A percentile compares a stretch with the other conserved stretches of the same genome.
Conservation (phyloP, 2,888 invertebrate genomes). For the Drosophila gaucha region DNA sequence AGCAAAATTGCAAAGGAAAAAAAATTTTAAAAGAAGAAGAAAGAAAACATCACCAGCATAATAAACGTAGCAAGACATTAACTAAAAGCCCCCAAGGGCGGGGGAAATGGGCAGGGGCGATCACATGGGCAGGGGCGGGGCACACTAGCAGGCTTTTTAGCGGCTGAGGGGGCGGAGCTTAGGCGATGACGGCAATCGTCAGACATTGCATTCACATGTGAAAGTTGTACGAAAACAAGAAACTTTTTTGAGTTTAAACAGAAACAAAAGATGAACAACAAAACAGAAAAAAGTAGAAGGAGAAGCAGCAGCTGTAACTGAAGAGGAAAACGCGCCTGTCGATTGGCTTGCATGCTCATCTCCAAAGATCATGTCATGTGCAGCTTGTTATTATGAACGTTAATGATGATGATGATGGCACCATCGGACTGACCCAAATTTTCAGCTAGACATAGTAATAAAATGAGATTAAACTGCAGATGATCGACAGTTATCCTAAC, state of each 20-base stretch:
- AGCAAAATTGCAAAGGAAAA: constrained; percentile 39
- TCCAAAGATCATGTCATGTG: constrained; percentile 63
- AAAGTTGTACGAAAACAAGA: constrained; percentile 71
- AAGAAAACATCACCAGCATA: constrained; percentile 43
- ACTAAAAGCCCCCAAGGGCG: constrained; percentile 23
- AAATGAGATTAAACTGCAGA: constrained; percentile 16
- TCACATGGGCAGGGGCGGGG: constrained; percentile 9
- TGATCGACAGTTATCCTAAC: constrained; percentile 18
- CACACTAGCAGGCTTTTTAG: constrained; percentile 2
- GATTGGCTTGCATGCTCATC: constrained; percentile 54
- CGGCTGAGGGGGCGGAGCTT: constrained; percentile 4
- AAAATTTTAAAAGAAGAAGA: constrained; percentile 20
- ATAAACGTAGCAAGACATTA: constrained; percentile 57
- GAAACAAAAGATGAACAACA: constrained; percentile 29
- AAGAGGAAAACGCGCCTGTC: constrained; percentile 39
- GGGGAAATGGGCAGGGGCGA: neutral
- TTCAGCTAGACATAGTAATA: constrained; percentile 8
- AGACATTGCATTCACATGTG: constrained; percentile 66
- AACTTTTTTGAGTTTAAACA: constrained; percentile 64
- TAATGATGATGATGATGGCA: constrained; percentile 51
- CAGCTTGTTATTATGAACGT: constrained; percentile 52
- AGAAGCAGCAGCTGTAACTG: constrained; percentile 10
- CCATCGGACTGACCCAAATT: constrained; percentile 53
- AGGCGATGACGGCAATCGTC: constrained; percentile 50
- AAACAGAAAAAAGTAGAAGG: constrained; percentile 25